Evolutionary conservation across 2,888 invertebrate genomes (phyloP), one percentile per base, ranked within the genome.

Genomic region (Dryobota labecula): DNA sequence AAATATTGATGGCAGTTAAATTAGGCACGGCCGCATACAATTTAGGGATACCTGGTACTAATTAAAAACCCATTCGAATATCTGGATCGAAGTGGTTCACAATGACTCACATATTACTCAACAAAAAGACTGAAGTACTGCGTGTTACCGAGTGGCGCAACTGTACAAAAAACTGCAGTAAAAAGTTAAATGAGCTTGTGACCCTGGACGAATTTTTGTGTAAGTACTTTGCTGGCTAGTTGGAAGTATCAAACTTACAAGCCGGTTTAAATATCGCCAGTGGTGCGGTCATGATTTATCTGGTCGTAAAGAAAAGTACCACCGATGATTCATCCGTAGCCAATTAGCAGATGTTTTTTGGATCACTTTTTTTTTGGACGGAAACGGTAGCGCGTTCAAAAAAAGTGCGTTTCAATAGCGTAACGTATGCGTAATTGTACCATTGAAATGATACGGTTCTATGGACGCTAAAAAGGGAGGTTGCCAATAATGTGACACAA

Each of bases 171-270:
- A 90, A 88, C 73, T 76, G 74, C 60, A 58, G 83, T 84, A 92
- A 92, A 92, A 92, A 91, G 82, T 88, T 84, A 84, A 88, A 87
- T 80, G 86, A 84, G 77, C 82, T 72, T 76, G 85, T 86, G 89
- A 86, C 89, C 87, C 84, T 87, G 88, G 76, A 79, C 77, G 68
- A 63, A 57, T 73, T 64, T 82, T 49, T 62, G 53, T 71, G 24
- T 54, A 66, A 63, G 58, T 73, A 72, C 60, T 70, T 61, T 13
- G 53, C 15, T 13, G 27, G 49, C 56, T 62, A 65, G 64, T 60
- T 57, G 41, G 30, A 49, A 70, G 73, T 67, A 41, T 66, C 67
- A 18, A 67, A 49, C 65, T 75, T 30, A 15, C 53, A 68, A 80
- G 47, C 63, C 20, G 66, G 72, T 67, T 79, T 58, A 56, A 70